Evolutionary conservation across 1,140 invertebrate species (phyloP).

Genomic region (Drosophila santomea): DNA sequence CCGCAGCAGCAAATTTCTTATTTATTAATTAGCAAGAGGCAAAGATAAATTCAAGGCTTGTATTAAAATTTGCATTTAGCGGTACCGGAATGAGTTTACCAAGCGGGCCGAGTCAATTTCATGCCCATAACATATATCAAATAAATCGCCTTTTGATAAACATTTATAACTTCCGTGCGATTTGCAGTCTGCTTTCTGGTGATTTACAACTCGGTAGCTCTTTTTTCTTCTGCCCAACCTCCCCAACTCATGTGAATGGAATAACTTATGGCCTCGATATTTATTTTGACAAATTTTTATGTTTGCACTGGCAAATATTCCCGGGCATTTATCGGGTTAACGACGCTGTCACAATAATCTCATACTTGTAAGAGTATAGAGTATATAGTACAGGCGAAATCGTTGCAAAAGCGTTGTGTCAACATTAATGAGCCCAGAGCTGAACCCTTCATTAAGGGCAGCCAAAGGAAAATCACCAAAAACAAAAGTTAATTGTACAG

Average conservation of each 20-base stretch:
- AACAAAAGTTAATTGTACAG: constrained; percentile 78
- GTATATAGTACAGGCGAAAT: not conserved
- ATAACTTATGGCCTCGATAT: constrained; percentile 63
- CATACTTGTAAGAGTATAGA: constrained; percentile 5
- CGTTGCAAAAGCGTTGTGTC: constrained; percentile 67
- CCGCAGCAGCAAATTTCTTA: constrained; percentile 61
- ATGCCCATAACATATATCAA: constrained; percentile 60
- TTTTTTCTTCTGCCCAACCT: not conserved
- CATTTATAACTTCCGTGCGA: constrained; percentile 81
- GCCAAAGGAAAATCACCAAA: constrained; percentile 59
- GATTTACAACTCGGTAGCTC: constrained; percentile 59
- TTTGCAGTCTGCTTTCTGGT: constrained; percentile 42
- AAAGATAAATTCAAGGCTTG: constrained; percentile 67
- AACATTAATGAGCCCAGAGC: constrained; percentile 68
- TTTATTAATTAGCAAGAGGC: constrained; percentile 76
- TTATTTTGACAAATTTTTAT: constrained; percentile 66
- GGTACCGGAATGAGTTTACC: not conserved
- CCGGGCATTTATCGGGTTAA: constrained; percentile 14
- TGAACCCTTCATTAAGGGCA: constrained; percentile 72
- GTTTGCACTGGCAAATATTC: constrained; percentile 26
- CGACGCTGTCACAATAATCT: constrained; percentile 35
- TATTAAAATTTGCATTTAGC: constrained; percentile 70
- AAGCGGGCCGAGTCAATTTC: constrained; percentile 34
- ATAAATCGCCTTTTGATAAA: constrained; percentile 69
- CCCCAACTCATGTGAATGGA: not conserved